phyloP scores from a whole-genome alignment of 2,797 vertebrate species.

The Pantherophis alleghaniensis region DNA sequence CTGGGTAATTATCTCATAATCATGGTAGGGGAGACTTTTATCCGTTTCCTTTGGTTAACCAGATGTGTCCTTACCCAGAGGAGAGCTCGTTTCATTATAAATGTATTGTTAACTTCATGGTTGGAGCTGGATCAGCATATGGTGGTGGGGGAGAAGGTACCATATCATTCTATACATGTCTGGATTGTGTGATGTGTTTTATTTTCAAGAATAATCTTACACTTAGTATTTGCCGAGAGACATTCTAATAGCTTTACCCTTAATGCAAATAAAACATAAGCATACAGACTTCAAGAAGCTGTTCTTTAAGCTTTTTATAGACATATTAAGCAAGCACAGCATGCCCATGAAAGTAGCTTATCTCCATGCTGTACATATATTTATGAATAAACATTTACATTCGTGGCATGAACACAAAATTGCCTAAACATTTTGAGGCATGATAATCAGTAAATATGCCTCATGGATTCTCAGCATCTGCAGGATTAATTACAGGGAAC shows the following conservation, averaged over 20 bases:
- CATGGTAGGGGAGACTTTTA: background rate
- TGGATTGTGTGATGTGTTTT: background rate
- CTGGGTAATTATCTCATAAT: background rate
- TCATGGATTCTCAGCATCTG: conserved; percentile 2
- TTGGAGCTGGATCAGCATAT: background rate
- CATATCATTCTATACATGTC: background rate
- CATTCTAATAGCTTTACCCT: background rate
- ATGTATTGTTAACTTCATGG: background rate
- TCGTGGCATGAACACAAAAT: background rate
- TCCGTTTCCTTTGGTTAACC: background rate
- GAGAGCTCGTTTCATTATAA: background rate
- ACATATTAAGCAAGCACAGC: background rate
- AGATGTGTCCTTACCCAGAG: background rate
- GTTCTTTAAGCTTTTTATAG: background rate
- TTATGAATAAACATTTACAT: conserved; percentile 16
- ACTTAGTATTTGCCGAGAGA: background rate
- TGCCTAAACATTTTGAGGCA: conserved; percentile 5
- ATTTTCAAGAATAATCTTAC: background rate
- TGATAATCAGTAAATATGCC: background rate
- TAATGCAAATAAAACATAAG: background rate
- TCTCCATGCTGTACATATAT: background rate
- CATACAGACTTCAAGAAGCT: background rate
- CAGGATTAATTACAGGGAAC: conserved; percentile 14
- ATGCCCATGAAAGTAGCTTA: background rate
- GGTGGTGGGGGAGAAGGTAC: background rate